phyloP scores from a whole-genome alignment of 2,113 vertebrate genomes.

The Ammodytes dubius region DNA sequence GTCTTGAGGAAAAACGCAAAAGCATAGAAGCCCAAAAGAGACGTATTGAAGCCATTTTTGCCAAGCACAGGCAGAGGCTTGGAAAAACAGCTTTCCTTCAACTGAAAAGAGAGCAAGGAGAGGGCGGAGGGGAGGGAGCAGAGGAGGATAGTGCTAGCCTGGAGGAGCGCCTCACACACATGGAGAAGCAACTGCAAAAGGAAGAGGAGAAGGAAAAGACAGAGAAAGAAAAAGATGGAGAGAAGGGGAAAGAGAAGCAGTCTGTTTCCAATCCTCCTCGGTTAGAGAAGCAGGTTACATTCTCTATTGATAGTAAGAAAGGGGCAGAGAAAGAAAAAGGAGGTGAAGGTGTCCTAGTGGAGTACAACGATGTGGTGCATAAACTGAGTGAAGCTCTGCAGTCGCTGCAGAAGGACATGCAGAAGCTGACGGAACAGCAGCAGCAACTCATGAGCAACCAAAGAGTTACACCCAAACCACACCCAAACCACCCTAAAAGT shows the following conservation, averaged over 20 bases:
- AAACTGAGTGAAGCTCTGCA: conserved; percentile 90
- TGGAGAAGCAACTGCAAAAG: conserved; percentile 83
- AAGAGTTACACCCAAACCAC: conserved; percentile 66
- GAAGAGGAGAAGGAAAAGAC: conserved; percentile 63
- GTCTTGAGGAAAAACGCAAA: conserved; percentile 92
- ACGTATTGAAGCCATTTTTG: conserved; percentile 94
- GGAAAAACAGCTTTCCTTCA: conserved; percentile 92
- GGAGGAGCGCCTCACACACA: conserved; percentile 83
- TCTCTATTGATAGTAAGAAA: conserved; percentile 87
- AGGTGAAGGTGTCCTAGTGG: conserved; percentile 78
- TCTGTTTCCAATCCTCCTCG: conserved; percentile 66
- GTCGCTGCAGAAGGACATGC: conserved; percentile 92
- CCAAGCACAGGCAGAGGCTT: conserved; percentile 91
- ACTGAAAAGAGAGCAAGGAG: conserved; percentile 85
- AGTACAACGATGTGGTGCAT: conserved; percentile 91
- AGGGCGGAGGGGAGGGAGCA: conserved; percentile 56
- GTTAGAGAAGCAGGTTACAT: conserved; percentile 89
- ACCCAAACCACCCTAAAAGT: conserved; percentile 36
- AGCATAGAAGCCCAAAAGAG: conserved; percentile 95
- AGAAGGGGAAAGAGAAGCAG: conserved; percentile 59
- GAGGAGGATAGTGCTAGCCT: conserved; percentile 74
- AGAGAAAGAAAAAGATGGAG: conserved; percentile 42
- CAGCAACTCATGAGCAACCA: conserved; percentile 88
- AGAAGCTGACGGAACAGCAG: conserved; percentile 92
- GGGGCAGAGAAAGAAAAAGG: conserved; percentile 70